Evolutionary conservation across 2,797 vertebrate genomes (phyloP).

Genomic region (Notoglanidium macrostoma): DNA sequence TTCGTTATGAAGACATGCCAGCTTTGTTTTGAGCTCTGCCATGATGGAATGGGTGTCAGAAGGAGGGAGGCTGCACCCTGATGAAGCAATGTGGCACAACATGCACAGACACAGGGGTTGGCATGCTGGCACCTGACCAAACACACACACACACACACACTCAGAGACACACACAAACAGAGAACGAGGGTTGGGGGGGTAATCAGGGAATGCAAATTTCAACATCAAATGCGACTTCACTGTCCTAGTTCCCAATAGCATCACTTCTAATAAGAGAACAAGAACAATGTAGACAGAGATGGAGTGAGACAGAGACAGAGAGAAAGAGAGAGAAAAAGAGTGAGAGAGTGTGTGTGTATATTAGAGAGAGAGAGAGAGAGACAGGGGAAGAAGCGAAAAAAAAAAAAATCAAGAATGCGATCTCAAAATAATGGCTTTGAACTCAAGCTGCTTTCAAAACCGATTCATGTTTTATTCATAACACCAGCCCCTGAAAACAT

Average conservation of each 20-base stretch:
- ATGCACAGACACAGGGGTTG: constrained; percentile 70
- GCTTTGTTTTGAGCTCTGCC: constrained; percentile 81
- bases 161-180: no score
- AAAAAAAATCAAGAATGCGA: constrained; percentile 37
- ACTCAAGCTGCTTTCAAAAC: constrained; percentile 66
- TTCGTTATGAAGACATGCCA: constrained; percentile 83
- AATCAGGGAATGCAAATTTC: constrained; percentile 75
- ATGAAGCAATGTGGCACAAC: constrained; percentile 81
- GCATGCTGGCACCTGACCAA: constrained; percentile 70
- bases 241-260: constrained; percentile 75
- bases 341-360: background rate
- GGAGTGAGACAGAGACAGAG: background rate
- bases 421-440: constrained; percentile 60
- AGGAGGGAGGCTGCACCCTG: constrained; percentile 66
- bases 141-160: constrained; percentile 50
- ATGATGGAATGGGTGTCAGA: constrained; percentile 68
- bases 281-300: constrained; percentile 48
- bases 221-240: constrained; percentile 73
- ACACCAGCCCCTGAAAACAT: constrained; percentile 59
- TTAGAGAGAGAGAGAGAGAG: constrained; percentile 63
- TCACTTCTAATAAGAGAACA: constrained; percentile 58
- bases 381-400: background rate
- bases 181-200: background rate
- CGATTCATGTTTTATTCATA: constrained; percentile 71
- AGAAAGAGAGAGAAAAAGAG: constrained; percentile 48